Base-by-base conservation (phyloP, 2,888 invertebrate genomes). In the Apomyelois bistriatella region DNA sequence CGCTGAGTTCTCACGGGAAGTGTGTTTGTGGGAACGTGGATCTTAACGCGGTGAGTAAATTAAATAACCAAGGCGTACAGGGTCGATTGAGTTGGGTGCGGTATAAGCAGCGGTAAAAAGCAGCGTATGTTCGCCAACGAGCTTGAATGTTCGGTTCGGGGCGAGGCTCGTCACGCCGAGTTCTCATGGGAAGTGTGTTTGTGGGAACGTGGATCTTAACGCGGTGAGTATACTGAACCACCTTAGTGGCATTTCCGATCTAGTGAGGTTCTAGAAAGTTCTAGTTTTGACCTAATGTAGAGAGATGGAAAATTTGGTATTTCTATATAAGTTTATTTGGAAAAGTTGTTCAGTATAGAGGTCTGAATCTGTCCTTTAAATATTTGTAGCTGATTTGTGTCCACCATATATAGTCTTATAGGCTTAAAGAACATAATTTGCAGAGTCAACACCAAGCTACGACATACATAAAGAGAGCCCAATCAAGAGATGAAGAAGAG, bases 11-110 rank as follows among this genome's bases (percentile, higher is more conserved):
- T 1, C 63, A 65, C 8, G 85, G 84, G 1, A 76, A 73, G 37
- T 79, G 88, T 56, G 71, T 76, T 1, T 88, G 87, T 55, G 87
- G 85, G 0, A 67, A 74, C 32, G 2, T 61, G 0, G 68, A 75
- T 36, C 55, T 64, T 7, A 60, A 69, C 7, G 51, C 72, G 42
- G 85, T 83, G 9, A 76, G 79, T 37, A 22, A 3, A n/a, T n/a
- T n/a, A n/a, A n/a, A n/a, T n/a, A n/a, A n/a, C n/a, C n/a, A n/a
- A n/a, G n/a, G n/a, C n/a, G n/a, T n/a, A n/a, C n/a, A n/a, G n/a
- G n/a, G n/a, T n/a, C n/a, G n/a, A n/a, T n/a, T n/a, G 85, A 87
- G 55, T 35, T 87, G 15, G 58, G 37, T 0, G 80, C 82, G 0
- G 32, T 55, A 0, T 68, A 79, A 58, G 74, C 74, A 0, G 84